Evolutionary conservation across 2,888 invertebrate genomes (phyloP), one percentile per base, ranked within the genome.

Genomic region (Spisula subtruncata): DNA sequence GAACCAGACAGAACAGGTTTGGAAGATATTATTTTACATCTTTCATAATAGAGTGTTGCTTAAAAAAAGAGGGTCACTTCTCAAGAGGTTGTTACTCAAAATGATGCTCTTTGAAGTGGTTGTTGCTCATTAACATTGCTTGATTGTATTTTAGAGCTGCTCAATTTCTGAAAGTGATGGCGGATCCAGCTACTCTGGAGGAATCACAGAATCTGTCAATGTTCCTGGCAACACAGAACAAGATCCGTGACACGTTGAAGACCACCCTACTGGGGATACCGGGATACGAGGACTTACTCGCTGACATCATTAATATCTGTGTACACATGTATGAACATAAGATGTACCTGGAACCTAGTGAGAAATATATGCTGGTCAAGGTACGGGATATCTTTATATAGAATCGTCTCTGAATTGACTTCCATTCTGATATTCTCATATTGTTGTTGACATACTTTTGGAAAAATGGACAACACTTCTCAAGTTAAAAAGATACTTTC

Each of bases 181-280:
- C 99, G 0, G 99, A 99, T 97, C 99, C 99, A 0, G 99, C 99
- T 96, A 98, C 99, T 1, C 97, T 99, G 12, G 99, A 99, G 97
- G 99, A 99, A 97, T 99, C 99, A 0, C 99, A 99, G 97, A 99
- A 99, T 97, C 97, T 99, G n/a, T 99, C 99, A 4, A 99, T 99
- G 99, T 99, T 99, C 97, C 97, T 99, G 92, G 99, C 99, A 0
- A 99, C 99, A 0, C 99, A 99, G 97, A 99, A 99, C 97, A 99
- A 99, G 97, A 99, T 99, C 93, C 97, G 99, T 4, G 99, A 99
- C 96, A 98, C 98, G 0, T 98, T 99, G 8, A 99, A 99, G 96
- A 98, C 99, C 96, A 98, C 98, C 81, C 97, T 99, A 75, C 99
- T 99, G 96, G 87, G 92, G 35, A 96, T 96, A 25, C 93, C 96